Evolutionary conservation across 2,888 invertebrate species (phyloP).

Genomic region (Plemyria rubiginata): DNA sequence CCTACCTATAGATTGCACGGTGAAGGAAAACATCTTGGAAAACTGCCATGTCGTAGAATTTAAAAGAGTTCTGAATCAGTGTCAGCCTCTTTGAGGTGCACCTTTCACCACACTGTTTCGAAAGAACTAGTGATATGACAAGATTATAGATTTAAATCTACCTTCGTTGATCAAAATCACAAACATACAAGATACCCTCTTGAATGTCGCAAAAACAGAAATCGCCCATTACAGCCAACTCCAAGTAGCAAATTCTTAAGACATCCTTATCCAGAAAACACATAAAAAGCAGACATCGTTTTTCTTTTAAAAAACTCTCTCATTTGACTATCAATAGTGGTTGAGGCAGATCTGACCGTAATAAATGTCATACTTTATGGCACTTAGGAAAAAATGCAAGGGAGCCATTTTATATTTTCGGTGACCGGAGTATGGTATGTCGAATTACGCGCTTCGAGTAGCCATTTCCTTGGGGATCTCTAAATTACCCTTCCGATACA

Average conservation of each 20-base stretch:
- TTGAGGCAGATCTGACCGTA: conserved; percentile 84
- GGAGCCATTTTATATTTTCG: conserved; percentile 83
- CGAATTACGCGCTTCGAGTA: conserved; percentile 79
- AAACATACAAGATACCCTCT: conserved; percentile 24
- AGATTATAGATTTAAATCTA: not conserved
- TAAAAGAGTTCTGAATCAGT: too few species aligned
- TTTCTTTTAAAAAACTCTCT: conserved; percentile 85
- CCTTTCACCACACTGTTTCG: too few species aligned
- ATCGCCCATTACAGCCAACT: conserved; percentile 60
- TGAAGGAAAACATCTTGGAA: too few species aligned
- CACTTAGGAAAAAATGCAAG: conserved; percentile 83
- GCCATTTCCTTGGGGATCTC: conserved; percentile 76
- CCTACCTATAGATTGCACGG: too few species aligned
- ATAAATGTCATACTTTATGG: conserved; percentile 85
- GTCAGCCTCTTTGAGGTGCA: too few species aligned
- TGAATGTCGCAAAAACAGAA: conserved; percentile 45
- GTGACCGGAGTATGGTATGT: conserved; percentile 80
- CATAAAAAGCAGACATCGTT: conserved; percentile 85
- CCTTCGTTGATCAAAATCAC: not conserved
- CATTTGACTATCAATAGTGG: conserved; percentile 86
- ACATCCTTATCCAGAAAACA: conserved; percentile 80
- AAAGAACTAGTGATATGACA: too few species aligned
- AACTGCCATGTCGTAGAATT: too few species aligned
- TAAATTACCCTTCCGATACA: conserved; percentile 56
- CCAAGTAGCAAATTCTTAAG: conserved; percentile 71